Base-by-base conservation (phyloP, 2,888 invertebrate genomes). In the Diarsia brunnea region DNA sequence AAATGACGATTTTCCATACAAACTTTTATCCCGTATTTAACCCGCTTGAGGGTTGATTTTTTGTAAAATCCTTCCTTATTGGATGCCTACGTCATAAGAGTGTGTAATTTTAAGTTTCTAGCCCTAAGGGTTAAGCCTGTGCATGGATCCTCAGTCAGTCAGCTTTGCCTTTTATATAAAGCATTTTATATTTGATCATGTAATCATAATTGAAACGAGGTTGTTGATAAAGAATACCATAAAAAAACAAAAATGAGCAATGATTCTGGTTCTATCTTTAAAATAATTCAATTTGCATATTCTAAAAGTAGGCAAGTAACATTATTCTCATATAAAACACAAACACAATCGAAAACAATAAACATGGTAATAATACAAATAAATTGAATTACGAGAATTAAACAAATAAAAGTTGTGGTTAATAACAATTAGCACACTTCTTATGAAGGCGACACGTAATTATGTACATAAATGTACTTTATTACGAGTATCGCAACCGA, bases 361-460 rank as follows among this genome's bases (percentile, higher is more conserved):
- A 64, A 38, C 16, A 61, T 21, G 1, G 10, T 45, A 21, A 43
- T 31, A 47, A 73, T 43, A 21, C 16, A 74, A 63, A 45, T 10
- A 1, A 51, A 75, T 75, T 63, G n/a, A 38, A n/a, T 65, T 14
- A 47, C 51, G 2, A 11, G 67, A 53, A 76, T 76, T 21, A 31
- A 10, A 63, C n/a, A 8, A 38, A 61, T 60, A 38, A 24, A 47
- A 43, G 14, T 53, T 68, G 77, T 49, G 53, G 77, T 76, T 8
- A 53, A 2, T 38, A 24, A 61, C 27, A 31, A 49, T 60, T 21
- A 11, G 31, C 19, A 8, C 43, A 65, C 63, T 61, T 76, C 68
- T 38, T n/a, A 53, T 61, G 4, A 53, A 75, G 31, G 14, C 51
- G 31, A 21, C 31, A 51, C 65, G n/a, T 51, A 31, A 24, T 53